phyloP scores from a whole-genome alignment of 2,113 vertebrate genomes.

The Lepisosteus osseus region DNA sequence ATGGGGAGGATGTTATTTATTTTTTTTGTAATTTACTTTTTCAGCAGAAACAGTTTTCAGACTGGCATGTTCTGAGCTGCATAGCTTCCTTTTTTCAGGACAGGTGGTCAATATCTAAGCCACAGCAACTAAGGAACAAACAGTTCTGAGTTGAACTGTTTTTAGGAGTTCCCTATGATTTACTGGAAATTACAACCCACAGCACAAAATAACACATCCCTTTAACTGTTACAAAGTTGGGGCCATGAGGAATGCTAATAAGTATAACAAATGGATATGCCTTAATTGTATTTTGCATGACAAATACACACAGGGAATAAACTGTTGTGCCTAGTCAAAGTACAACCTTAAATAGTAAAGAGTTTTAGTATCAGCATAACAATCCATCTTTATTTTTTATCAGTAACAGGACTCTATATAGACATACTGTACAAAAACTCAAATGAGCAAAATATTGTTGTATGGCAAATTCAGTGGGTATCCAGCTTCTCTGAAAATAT shows the following conservation, averaged over 20 bases:
- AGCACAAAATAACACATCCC: constrained; percentile 35
- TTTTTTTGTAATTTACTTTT: not conserved
- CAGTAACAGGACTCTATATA: too few relatives aligned
- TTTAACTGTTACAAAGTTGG: constrained; percentile 37
- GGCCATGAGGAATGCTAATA: not conserved
- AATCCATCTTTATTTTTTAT: too few relatives aligned
- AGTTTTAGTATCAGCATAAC: too few relatives aligned
- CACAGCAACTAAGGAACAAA: constrained; percentile 39
- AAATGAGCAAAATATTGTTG: too few relatives aligned
- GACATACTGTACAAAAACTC: too few relatives aligned
- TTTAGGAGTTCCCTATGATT: constrained; percentile 40
- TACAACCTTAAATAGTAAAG: too few relatives aligned
- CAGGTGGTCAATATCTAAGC: constrained; percentile 26
- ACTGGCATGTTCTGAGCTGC: constrained; percentile 10
- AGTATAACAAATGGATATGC: not conserved
- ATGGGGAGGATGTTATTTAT: not conserved
- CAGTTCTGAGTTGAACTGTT: constrained; percentile 42
- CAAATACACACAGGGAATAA: too few relatives aligned
- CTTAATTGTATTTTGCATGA: too few relatives aligned
- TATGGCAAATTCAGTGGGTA: too few relatives aligned
- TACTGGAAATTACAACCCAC: constrained; percentile 45
- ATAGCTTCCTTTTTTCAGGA: constrained; percentile 24
- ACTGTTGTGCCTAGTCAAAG: too few relatives aligned
- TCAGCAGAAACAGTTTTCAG: not conserved
- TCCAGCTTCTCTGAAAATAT: too few relatives aligned